Conservation (phyloP, 2,797 vertebrate genomes). For the Scolopax rusticola region DNA sequence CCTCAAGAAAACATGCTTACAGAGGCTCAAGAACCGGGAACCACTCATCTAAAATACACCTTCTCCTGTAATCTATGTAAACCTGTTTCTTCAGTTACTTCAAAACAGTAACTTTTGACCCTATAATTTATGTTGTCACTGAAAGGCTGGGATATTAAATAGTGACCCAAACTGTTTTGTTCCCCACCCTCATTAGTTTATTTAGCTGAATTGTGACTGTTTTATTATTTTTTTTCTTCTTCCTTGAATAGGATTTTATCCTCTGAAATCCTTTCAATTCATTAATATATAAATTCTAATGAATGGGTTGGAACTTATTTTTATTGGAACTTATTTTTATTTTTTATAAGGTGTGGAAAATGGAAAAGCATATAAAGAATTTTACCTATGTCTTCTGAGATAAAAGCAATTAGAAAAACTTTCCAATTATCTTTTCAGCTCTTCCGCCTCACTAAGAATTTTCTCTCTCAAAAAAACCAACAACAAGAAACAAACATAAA, state of each 20-base stretch:
- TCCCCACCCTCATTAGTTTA: background rate
- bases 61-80: background rate
- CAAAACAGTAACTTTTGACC: background rate
- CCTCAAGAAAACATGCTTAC: background rate
- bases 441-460: background rate
- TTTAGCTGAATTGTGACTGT: background rate
- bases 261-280: background rate
- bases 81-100: background rate
- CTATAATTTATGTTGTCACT: background rate
- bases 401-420: background rate
- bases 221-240: background rate
- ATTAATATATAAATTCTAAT: background rate
- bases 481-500: background rate
- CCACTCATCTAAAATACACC: background rate
- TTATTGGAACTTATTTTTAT: background rate
- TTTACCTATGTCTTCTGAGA: background rate
- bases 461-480: background rate
- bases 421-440: background rate
- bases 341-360: background rate
- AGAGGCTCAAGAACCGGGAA: background rate
- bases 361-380: background rate
- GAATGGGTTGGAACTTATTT: background rate
- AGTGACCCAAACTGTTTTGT: background rate
- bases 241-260: background rate
- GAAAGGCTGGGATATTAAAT: background rate